Percentiles rank a stretch among this genome's conserved stretches.
Evolutionary conservation across 1,140 invertebrate species (phyloP).

Genomic region (Drosophila obscura): DNA sequence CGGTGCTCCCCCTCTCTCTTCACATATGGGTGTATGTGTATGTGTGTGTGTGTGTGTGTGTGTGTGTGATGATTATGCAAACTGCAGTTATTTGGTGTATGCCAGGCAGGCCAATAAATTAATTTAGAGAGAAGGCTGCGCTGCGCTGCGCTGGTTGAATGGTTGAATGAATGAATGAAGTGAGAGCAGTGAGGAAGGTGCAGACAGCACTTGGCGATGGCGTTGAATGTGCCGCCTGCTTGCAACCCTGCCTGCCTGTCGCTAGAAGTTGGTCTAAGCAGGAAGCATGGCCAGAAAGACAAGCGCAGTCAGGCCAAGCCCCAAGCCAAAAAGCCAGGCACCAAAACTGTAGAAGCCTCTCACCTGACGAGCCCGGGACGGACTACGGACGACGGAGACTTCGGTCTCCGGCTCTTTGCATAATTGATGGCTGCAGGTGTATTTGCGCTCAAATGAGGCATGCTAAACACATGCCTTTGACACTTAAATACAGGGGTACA

Average conservation of each 20-base stretch:
- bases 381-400: constrained; percentile 19
- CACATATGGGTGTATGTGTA: constrained; percentile 16
- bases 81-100: constrained; percentile 76
- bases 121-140: constrained; percentile 68
- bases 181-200: constrained; percentile 30
- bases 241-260: constrained; percentile 4
- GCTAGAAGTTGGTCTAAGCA: too few species aligned
- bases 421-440: constrained; percentile 82
- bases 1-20: constrained; percentile 1
- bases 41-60: constrained; percentile 25
- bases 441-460: constrained; percentile 80
- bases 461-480: constrained; percentile 82
- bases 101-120: constrained; percentile 76
- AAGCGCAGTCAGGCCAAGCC: not conserved
- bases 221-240: constrained; percentile 42
- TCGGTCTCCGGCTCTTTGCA: constrained; percentile 63
- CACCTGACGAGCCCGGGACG: constrained; percentile 1
- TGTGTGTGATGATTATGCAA: constrained; percentile 71
- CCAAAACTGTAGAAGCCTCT: constrained; percentile 8
- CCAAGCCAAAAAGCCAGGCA: constrained; percentile 38
- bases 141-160: constrained; percentile 37
- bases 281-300: too few species aligned
- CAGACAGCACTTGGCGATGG: not conserved
- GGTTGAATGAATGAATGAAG: constrained; percentile 34
- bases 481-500: constrained; percentile 59